A percentile compares a stretch with the other conserved stretches of the same genome.
Conservation (phyloP, 2,113 vertebrate genomes). For the Perca flavescens region DNA sequence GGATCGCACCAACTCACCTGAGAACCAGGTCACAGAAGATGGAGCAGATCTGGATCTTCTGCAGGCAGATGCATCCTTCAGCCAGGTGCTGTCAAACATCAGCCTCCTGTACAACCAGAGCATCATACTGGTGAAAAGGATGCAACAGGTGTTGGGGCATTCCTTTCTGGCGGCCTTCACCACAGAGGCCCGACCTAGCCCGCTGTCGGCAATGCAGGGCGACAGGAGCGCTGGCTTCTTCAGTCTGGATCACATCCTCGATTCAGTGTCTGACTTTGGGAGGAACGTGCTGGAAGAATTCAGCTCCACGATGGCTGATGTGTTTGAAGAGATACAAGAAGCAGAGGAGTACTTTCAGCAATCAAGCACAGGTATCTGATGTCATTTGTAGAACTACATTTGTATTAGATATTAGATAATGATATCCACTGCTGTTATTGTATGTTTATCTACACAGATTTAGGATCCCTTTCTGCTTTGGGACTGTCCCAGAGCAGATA, state of each 20-base stretch:
- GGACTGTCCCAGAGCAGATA: conserved; percentile 48
- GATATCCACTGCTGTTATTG: background rate
- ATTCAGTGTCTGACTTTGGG: conserved; percentile 84
- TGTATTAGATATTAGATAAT: background rate
- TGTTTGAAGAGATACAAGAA: conserved; percentile 72
- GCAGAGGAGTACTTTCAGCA: conserved; percentile 66
- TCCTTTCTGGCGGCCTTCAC: conserved; percentile 84
- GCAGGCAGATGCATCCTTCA: conserved; percentile 83
- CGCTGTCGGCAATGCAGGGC: conserved; percentile 59
- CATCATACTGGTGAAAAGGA: conserved; percentile 79
- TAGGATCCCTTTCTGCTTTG: conserved; percentile 21
- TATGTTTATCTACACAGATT: conserved; percentile 31
- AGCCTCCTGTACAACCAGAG: conserved; percentile 83
- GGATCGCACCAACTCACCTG: background rate
- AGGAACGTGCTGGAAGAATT: conserved; percentile 82
- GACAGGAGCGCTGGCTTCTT: conserved; percentile 16
- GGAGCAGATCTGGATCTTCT: conserved; percentile 80
- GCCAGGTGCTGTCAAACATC: conserved; percentile 76
- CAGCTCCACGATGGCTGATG: conserved; percentile 75
- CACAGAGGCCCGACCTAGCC: conserved; percentile 72
- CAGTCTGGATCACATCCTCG: conserved; percentile 78
- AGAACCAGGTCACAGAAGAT: conserved; percentile 47
- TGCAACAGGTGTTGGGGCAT: conserved; percentile 84
- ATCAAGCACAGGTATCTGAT: conserved; percentile 72
- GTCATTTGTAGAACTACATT: conserved; percentile 52